Evolutionary conservation across 2,888 invertebrate genomes (phyloP), one percentile per base, ranked within the genome.

Genomic region (Pelosia muscerda): DNA sequence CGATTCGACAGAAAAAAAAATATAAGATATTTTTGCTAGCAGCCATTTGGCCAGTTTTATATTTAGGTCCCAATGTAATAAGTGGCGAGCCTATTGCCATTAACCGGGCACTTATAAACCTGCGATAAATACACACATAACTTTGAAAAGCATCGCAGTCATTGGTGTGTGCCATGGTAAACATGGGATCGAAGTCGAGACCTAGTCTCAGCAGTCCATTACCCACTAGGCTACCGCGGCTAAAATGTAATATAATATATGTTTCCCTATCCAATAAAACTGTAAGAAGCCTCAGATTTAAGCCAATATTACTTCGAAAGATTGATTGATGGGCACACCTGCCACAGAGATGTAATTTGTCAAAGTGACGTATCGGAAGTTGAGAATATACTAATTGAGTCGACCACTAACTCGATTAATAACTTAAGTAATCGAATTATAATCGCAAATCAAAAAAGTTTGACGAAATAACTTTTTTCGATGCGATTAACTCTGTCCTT

Each of bases 401-500:
- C 15, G 22, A 56, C 53, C 66, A 54, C 26, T 8, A 42, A 34
- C 61, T 78, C 63, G 76, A 78, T 78, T 72, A 72, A 75, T 57
- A 71, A 61, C 56, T 59, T 31, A 54, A 63, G 5, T 49, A 9
- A 67, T 59, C 26, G 54, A 10, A 68, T 76, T 79, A 65, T 58
- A 75, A 72, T 76, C 23, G 58, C 66, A 72, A 72, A 76, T 76
- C 49, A n/a, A 9, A 49, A 57, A 66, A 31, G 60, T 78, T 67
- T 15, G 34, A 57, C 5, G 8, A 19, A 19, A 15, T 3, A 55
- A 65, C 34, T 61, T 42, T 42, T 42, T 34, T 26, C 15, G 15
- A 25, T 49, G 11, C 6, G 42, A 61, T n/a, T 61, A 26, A 59
- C 8, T 25, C 19, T 25, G 5, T 58, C 25, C 28, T 9, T n/a